Evolutionary conservation across 2,888 invertebrate species (phyloP).

Genomic region (Eristalinus aeneus): DNA sequence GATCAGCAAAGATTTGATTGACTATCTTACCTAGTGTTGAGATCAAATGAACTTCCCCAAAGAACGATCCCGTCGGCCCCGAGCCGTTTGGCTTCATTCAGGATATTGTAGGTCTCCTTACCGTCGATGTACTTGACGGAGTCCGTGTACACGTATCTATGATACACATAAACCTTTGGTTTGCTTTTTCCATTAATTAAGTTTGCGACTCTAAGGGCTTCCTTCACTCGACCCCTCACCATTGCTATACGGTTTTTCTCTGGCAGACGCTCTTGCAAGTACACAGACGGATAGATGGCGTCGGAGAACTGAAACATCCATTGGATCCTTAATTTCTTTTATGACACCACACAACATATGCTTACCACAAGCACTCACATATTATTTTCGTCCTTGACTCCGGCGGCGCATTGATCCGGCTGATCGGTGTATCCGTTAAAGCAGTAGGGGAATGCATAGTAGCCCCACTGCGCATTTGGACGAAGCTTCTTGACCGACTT

Average conservation of each 20-base stretch:
- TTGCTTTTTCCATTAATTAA: constrained; percentile 12
- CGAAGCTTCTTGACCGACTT: constrained; percentile 22
- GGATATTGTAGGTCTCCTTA: constrained; percentile 21
- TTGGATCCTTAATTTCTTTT: constrained; percentile 56
- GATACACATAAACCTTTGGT: constrained; percentile 44
- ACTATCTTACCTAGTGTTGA: constrained; percentile 40
- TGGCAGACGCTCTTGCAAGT: constrained; percentile 43
- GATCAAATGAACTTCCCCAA: constrained; percentile 57
- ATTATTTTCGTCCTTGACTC: constrained; percentile 49
- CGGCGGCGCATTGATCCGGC: constrained; percentile 41
- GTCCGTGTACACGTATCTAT: constrained; percentile 58
- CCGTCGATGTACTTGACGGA: constrained; percentile 32
- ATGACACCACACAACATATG: constrained; percentile 12
- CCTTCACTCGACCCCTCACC: constrained; percentile 43
- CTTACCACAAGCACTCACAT: constrained; percentile 51
- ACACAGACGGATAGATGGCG: constrained; percentile 57
- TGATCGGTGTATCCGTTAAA: constrained; percentile 32
- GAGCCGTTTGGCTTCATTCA: constrained; percentile 30
- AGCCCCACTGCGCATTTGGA: constrained; percentile 53
- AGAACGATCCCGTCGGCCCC: constrained; percentile 49
- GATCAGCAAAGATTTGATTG: background rate
- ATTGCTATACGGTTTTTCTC: constrained; percentile 32
- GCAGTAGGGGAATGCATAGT: constrained; percentile 62
- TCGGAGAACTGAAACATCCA: constrained; percentile 60
- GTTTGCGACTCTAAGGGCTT: constrained; percentile 49